A percentile compares a stretch with the other conserved stretches of the same genome.
phyloP scores from a whole-genome alignment of 2,888 invertebrate species.

The Eilema caniola region DNA sequence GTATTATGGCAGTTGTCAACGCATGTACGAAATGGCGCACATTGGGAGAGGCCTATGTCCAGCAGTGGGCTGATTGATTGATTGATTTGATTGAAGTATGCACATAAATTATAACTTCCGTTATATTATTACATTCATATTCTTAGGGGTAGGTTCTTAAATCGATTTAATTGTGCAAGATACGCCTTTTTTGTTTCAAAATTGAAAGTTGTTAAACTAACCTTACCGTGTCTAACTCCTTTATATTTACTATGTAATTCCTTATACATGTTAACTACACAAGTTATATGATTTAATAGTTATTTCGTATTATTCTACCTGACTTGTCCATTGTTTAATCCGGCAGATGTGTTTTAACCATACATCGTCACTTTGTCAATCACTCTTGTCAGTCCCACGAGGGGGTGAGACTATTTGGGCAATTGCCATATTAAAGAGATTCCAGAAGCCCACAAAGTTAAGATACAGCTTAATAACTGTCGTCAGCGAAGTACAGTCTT shows the following conservation, averaged over 20 bases:
- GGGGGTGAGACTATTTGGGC: no score
- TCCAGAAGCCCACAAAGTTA: no score
- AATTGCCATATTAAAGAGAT: no score
- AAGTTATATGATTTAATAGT: not conserved
- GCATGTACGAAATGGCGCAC: no score
- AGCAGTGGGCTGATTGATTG: no score
- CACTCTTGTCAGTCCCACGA: not conserved
- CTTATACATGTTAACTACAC: conserved; percentile 21
- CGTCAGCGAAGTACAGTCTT: no score
- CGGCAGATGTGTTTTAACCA: not conserved
- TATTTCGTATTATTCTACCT: not conserved
- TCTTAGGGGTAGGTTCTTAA: no score
- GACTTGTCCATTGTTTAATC: not conserved
- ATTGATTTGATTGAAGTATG: no score
- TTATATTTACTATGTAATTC: conserved; percentile 31
- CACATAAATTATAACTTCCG: no score
- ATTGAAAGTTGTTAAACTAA: conserved; percentile 15
- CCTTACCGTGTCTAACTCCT: conserved; percentile 50
- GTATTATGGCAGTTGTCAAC: no score
- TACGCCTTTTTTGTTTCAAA: not conserved
- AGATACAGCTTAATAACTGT: no score
- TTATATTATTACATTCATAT: not conserved
- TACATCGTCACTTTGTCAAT: not conserved
- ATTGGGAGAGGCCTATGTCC: no score
- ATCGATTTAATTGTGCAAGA: not conserved